A percentile compares a stretch with the other conserved stretches of the same genome.
Conservation (phyloP, 2,113 vertebrate species). For the Sander vitreus region DNA sequence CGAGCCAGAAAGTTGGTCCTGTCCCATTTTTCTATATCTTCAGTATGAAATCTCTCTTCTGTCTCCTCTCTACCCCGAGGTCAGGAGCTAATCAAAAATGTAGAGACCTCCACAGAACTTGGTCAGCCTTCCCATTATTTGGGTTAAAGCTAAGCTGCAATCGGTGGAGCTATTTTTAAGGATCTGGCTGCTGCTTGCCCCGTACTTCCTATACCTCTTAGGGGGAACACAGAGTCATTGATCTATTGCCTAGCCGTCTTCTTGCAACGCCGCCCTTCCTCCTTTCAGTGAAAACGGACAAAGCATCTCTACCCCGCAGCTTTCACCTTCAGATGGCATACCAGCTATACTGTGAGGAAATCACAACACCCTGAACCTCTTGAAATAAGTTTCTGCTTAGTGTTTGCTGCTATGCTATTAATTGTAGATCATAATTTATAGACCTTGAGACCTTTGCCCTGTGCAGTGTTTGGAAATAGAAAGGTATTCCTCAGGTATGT, state of each 20-base stretch:
- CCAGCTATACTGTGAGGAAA: conserved; percentile 40
- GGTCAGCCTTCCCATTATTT: conserved; percentile 74
- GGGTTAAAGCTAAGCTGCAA: conserved; percentile 73
- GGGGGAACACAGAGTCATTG: conserved; percentile 74
- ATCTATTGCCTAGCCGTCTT: conserved; percentile 72
- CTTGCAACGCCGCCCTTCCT: neutral
- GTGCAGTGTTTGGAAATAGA: conserved; percentile 46
- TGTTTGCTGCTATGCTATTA: conserved; percentile 14
- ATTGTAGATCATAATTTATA: conserved; percentile 49
- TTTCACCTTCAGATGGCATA: conserved; percentile 68
- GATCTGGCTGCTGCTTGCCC: conserved; percentile 55
- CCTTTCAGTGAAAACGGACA: conserved; percentile 50
- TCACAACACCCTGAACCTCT: conserved; percentile 10
- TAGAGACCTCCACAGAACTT: conserved; percentile 65
- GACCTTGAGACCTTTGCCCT: conserved; percentile 32
- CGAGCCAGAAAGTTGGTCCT: neutral
- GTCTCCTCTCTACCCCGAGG: conserved; percentile 45
- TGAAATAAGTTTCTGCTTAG: conserved; percentile 32
- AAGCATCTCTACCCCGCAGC: conserved; percentile 47
- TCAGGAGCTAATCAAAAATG: conserved; percentile 70
- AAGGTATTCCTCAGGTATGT: conserved; percentile 69
- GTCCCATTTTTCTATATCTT: conserved; percentile 40
- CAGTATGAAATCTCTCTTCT: conserved; percentile 38
- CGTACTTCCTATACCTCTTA: conserved; percentile 70
- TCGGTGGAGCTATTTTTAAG: conserved; percentile 72